Evolutionary conservation across 2,113 vertebrate species (phyloP).

Genomic region (Indicator indicator): DNA sequence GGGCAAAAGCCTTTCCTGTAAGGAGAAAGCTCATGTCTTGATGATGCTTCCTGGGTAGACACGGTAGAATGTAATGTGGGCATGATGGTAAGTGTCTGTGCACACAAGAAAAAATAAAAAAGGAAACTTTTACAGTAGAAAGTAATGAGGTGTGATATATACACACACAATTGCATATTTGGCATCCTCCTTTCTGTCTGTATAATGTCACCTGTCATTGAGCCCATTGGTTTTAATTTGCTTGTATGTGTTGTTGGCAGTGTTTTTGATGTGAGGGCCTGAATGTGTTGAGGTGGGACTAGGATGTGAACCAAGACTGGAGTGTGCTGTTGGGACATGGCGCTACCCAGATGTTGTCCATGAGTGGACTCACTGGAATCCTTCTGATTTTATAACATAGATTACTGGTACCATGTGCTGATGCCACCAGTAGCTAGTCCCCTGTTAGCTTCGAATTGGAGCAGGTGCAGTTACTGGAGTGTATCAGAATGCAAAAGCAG

Average conservation of each 20-base stretch:
- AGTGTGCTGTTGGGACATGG: rapidly evolving
- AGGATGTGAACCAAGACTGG: rapidly evolving
- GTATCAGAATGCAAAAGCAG: not conserved
- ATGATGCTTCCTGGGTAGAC: not conserved
- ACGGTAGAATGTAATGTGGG: not conserved
- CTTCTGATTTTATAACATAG: not conserved
- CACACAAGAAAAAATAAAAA: not conserved
- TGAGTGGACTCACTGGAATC: rapidly evolving
- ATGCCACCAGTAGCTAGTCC: not conserved
- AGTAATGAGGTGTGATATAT: not conserved
- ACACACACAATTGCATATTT: not conserved
- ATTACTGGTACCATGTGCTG: not conserved
- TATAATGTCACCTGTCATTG: not conserved
- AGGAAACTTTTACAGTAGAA: not conserved
- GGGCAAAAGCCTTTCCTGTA: not conserved
- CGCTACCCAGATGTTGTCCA: not conserved
- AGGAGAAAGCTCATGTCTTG: not conserved
- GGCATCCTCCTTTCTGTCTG: not conserved
- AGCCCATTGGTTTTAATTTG: not conserved
- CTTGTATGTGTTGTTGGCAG: not conserved
- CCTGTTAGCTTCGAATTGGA: not conserved
- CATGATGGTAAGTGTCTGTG: not conserved
- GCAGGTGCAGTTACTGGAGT: not conserved
- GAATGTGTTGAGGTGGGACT: rapidly evolving
- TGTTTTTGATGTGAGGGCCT: not conserved